phyloP scores from a whole-genome alignment of 2,113 vertebrate genomes.

The Drymodes brunneopygia region DNA sequence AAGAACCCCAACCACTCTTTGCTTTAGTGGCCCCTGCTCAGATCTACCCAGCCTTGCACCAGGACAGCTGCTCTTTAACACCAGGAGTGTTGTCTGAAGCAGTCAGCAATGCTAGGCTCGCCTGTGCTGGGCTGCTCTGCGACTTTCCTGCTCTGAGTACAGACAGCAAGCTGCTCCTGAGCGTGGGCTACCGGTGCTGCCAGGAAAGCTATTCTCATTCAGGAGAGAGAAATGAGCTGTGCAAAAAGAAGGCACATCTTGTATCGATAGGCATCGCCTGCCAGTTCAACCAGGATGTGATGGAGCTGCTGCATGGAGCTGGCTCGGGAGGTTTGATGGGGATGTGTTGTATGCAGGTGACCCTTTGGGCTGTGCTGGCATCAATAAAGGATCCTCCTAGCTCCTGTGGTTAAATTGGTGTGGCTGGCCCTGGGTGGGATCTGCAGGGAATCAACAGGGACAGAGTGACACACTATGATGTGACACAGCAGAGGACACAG shows the following conservation, averaged over 20 bases:
- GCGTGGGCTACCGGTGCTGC: conserved; percentile 40
- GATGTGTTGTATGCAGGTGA: not conserved
- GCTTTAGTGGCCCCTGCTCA: not conserved
- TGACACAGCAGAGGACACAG: not conserved
- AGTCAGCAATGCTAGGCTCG: not conserved
- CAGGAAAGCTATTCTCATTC: conserved; percentile 48
- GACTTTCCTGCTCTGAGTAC: not conserved
- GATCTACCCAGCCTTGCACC: not conserved
- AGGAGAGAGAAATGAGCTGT: conserved; percentile 36
- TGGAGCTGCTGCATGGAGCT: not conserved
- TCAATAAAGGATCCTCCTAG: not conserved
- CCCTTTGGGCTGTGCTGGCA: not conserved
- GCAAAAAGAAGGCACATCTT: not conserved
- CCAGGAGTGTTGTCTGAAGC: not conserved
- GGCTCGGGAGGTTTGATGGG: not conserved
- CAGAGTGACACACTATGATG: not conserved
- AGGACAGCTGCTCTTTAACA: not conserved
- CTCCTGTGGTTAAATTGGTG: not conserved
- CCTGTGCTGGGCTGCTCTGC: not conserved
- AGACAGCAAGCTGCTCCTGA: conserved; percentile 44
- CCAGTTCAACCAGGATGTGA: not conserved
- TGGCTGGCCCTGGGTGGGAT: not conserved
- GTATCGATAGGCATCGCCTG: not conserved
- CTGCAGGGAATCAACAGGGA: not conserved
- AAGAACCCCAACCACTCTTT: not conserved